Evolutionary conservation across 2,113 vertebrate species (phyloP).

Genomic region (Pseudorhombus dupliciocellatus): DNA sequence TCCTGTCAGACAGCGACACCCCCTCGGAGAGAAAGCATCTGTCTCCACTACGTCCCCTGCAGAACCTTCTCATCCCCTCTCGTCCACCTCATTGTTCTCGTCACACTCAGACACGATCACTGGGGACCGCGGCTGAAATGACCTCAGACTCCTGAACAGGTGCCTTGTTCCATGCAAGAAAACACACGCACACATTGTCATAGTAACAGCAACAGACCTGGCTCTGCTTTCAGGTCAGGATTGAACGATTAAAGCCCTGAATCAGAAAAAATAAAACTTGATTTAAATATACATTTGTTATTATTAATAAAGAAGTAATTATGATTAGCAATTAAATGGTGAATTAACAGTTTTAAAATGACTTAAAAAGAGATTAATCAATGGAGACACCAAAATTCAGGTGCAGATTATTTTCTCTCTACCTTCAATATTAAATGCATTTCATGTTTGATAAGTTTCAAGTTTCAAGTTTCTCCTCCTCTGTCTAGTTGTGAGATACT

Average conservation of each 20-base stretch:
- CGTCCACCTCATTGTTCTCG: slow-evolving; percentile 63
- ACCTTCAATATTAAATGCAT: no score
- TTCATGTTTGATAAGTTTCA: no score
- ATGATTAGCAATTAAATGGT: no score
- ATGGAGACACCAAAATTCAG: no score
- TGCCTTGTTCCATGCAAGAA: slow-evolving; percentile 22
- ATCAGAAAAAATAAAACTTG: not conserved
- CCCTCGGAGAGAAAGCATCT: slow-evolving; percentile 57
- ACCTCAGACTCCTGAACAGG: slow-evolving; percentile 47
- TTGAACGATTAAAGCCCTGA: not conserved
- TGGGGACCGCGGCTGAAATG: slow-evolving; percentile 13
- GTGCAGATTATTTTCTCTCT: no score
- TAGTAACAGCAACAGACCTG: not conserved
- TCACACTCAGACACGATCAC: slow-evolving; percentile 50
- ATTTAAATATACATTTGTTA: not conserved
- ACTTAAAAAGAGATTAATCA: not conserved
- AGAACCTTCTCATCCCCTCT: slow-evolving; percentile 39
- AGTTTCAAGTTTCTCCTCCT: no score
- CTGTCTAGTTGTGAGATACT: not conserved
- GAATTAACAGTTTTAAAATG: not conserved
- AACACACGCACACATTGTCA: slow-evolving; percentile 2
- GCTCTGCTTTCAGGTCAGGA: not conserved
- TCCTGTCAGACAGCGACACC: slow-evolving; percentile 83
- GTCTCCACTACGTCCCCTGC: slow-evolving; percentile 68
- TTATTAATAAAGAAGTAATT: no score